These are phyloP conservation scores for Acanthacorydalis orientalis DNA, from an alignment of 2,888 invertebrate genomes.

Conservation along the genomic window DNA sequence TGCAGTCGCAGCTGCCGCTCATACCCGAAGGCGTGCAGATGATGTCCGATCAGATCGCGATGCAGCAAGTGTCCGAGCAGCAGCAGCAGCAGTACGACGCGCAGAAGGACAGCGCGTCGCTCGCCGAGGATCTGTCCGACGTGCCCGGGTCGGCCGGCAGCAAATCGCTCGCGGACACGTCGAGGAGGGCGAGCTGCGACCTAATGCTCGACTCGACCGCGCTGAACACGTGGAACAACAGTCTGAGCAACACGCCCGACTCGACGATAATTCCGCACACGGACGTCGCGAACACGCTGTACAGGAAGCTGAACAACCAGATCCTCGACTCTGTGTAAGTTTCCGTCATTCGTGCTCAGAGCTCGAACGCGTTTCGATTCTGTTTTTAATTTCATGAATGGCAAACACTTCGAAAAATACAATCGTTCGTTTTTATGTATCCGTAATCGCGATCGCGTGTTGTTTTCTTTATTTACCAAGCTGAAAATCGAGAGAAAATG, in stretches of 20 bases:
- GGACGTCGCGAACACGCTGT: not conserved
- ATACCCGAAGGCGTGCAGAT: conserved; percentile 6
- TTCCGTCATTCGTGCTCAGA: too few species aligned
- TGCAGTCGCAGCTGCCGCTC: conserved; percentile 11
- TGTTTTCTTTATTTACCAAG: too few species aligned
- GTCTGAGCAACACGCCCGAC: conserved; percentile 5
- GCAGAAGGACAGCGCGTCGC: conserved; percentile 2
- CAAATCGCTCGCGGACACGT: not conserved
- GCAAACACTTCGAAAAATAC: too few species aligned
- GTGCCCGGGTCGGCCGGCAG: not conserved
- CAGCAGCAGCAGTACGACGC: not conserved
- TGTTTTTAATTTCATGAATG: too few species aligned
- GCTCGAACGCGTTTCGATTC: too few species aligned
- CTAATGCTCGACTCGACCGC: conserved; percentile 4
- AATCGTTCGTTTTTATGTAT: too few species aligned
- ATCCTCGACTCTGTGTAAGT: not conserved
- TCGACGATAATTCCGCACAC: conserved; percentile 4
- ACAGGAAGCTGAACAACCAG: conserved; percentile 1
- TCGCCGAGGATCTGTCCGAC: conserved; percentile 4
- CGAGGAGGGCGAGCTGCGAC: conserved; percentile 3
- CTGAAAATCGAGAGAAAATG: too few species aligned
- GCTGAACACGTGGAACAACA: conserved; percentile 2
- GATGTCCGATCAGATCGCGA: conserved; percentile 6
- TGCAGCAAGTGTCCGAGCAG: not conserved
- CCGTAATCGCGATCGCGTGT: too few species aligned